A percentile compares a stretch with the other conserved stretches of the same genome.
Conservation (phyloP, 2,797 vertebrate genomes). For the Glossophaga mutica region DNA sequence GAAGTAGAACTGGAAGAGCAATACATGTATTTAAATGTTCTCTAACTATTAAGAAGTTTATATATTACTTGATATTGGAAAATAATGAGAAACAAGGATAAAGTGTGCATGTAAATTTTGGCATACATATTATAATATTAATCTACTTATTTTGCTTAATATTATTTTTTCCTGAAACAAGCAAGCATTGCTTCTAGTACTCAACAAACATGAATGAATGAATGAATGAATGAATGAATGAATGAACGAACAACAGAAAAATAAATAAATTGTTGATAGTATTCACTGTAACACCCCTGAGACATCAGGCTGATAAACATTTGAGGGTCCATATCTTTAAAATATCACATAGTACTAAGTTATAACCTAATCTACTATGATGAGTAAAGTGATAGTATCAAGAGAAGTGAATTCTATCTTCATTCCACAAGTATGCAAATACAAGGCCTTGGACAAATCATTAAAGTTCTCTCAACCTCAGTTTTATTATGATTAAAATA, state of each 20-base stretch:
- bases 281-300: not conserved
- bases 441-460: not conserved
- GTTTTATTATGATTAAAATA: not conserved
- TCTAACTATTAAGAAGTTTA: not conserved
- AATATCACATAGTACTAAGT: not conserved
- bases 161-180: not conserved
- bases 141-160: not conserved
- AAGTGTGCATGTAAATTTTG: not conserved
- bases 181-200: not conserved
- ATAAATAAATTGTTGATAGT: not conserved
- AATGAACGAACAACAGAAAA: not conserved
- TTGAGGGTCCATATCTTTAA: not conserved
- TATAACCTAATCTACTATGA: not conserved
- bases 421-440: not conserved
- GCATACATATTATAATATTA: not conserved
- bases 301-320: not conserved
- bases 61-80: not conserved
- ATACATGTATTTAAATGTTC: not conserved
- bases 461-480: not conserved
- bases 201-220: not conserved
- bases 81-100: not conserved
- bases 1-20: not conserved
- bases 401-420: not conserved
- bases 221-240: not conserved
- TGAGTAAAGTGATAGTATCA: not conserved